A percentile compares a stretch with the other conserved stretches of the same genome.
phyloP scores from a whole-genome alignment of 2,888 invertebrate genomes.

The Luperina nickerlii region DNA sequence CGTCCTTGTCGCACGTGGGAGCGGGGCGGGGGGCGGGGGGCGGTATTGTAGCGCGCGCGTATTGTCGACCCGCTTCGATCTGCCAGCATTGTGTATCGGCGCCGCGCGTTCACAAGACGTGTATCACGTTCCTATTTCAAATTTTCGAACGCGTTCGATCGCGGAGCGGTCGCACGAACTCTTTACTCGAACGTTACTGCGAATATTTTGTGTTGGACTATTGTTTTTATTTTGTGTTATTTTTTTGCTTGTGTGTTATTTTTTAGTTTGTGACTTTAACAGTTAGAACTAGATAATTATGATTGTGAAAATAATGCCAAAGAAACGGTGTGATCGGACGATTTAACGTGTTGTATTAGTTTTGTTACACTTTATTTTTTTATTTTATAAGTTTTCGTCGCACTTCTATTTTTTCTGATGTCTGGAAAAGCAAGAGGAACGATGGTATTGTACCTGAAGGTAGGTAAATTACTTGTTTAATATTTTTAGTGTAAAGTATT shows the following conservation, averaged over 20 bases:
- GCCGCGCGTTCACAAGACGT: slow-evolving; percentile 83
- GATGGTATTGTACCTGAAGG: slow-evolving; percentile 87
- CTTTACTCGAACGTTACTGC: slow-evolving; percentile 74
- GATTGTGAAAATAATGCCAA: slow-evolving; percentile 84
- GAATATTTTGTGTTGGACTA: slow-evolving; percentile 78
- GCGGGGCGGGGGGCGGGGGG: slow-evolving; percentile 84
- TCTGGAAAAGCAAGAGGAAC: slow-evolving; percentile 85
- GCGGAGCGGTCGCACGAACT: slow-evolving; percentile 77
- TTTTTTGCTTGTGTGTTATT: slow-evolving; percentile 68
- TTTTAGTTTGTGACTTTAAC: slow-evolving; percentile 75
- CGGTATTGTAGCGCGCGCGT: slow-evolving; percentile 90
- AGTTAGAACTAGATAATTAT: slow-evolving; percentile 64
- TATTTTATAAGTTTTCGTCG: slow-evolving; percentile 73
- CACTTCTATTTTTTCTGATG: slow-evolving; percentile 81
- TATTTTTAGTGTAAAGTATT: neutral
- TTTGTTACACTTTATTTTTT: slow-evolving; percentile 74
- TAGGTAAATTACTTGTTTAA: slow-evolving; percentile 77
- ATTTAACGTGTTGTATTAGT: slow-evolving; percentile 79
- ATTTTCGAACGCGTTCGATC: slow-evolving; percentile 79
- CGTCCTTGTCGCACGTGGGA: slow-evolving; percentile 88
- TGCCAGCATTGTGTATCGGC: slow-evolving; percentile 89
- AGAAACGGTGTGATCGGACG: slow-evolving; percentile 85
- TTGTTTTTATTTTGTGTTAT: slow-evolving; percentile 76
- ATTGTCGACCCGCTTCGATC: slow-evolving; percentile 90
- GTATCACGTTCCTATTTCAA: slow-evolving; percentile 75